These are phyloP conservation scores for Halictus rubicundus DNA, from an alignment of 1,140 invertebrate species.

Conservation along the genomic window DNA sequence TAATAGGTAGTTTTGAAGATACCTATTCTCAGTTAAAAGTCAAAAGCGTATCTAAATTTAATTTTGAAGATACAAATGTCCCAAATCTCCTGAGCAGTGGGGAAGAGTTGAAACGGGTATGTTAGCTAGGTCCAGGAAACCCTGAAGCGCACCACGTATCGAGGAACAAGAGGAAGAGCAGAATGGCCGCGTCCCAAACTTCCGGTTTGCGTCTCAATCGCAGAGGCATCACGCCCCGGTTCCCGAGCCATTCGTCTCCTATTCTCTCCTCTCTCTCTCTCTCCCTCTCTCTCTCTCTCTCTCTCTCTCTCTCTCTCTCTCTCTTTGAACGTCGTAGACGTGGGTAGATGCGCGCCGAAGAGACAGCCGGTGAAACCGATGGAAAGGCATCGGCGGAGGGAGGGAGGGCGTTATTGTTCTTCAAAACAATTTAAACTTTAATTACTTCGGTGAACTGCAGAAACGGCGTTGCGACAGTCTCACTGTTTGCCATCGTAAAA, in stretches of 20 bases:
- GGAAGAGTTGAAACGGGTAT: no score
- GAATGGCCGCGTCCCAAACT: constrained; percentile 38
- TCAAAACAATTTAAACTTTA: constrained; percentile 75
- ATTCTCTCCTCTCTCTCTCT: not conserved
- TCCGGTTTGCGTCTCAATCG: constrained; percentile 49
- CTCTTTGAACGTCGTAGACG: constrained; percentile 14
- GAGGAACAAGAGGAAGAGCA: constrained; percentile 15
- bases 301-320: not conserved
- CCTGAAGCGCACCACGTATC: constrained; percentile 16
- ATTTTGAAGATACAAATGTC: no score
- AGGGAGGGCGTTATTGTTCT: constrained; percentile 68
- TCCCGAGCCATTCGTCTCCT: not conserved
- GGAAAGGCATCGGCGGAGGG: not conserved
- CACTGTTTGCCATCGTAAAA: constrained; percentile 73
- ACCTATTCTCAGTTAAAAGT: no score
- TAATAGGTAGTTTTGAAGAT: no score
- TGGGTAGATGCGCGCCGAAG: constrained; percentile 27
- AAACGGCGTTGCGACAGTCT: constrained; percentile 73
- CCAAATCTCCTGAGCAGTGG: no score
- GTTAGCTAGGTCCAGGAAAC: no score
- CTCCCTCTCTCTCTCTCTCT: not conserved
- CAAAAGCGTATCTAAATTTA: no score
- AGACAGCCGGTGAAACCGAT: constrained; percentile 35
- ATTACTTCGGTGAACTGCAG: constrained; percentile 74
- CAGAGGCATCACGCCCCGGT: constrained; percentile 21